Evolutionary conservation across 2,888 invertebrate species (phyloP).

Genomic region (Folsomia manolachei): DNA sequence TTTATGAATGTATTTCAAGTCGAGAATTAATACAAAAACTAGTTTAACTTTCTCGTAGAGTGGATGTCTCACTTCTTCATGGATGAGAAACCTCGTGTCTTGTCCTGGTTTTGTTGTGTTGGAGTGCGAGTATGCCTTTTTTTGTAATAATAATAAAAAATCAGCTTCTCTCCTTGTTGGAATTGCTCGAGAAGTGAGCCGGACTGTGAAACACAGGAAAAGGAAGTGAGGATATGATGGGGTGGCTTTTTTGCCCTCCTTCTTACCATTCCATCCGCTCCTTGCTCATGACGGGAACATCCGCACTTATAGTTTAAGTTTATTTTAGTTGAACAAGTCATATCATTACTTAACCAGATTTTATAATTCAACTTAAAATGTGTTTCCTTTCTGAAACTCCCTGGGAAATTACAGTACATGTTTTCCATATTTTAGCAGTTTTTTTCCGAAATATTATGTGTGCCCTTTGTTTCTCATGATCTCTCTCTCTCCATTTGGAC

Average conservation of each 20-base stretch:
- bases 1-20: not conserved
- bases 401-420: too few relatives aligned
- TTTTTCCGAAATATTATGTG: too few relatives aligned
- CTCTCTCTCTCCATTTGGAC: too few relatives aligned
- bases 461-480: too few relatives aligned
- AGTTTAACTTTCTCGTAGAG: slow-evolving; percentile 4
- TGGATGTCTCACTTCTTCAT: not conserved
- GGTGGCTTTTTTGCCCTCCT: slow-evolving; percentile 17
- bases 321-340: not conserved
- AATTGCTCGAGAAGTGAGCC: not conserved
- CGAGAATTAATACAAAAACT: not conserved
- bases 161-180: too few relatives aligned
- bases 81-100: slow-evolving; percentile 1
- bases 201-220: slow-evolving; percentile 29
- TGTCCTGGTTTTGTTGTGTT: not conserved
- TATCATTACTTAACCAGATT: not conserved
- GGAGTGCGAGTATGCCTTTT: not conserved
- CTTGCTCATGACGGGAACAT: slow-evolving; percentile 18
- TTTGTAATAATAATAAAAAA: not conserved
- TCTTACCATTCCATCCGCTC: slow-evolving; percentile 12
- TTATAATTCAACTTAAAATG: not conserved
- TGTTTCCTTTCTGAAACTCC: not conserved
- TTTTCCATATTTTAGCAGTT: too few relatives aligned
- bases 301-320: slow-evolving; percentile 1
- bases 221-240: slow-evolving; percentile 37